Evolutionary conservation across 2,797 vertebrate species (phyloP), one percentile per base, ranked within the genome.

Genomic region (Aythya fuligula): DNA sequence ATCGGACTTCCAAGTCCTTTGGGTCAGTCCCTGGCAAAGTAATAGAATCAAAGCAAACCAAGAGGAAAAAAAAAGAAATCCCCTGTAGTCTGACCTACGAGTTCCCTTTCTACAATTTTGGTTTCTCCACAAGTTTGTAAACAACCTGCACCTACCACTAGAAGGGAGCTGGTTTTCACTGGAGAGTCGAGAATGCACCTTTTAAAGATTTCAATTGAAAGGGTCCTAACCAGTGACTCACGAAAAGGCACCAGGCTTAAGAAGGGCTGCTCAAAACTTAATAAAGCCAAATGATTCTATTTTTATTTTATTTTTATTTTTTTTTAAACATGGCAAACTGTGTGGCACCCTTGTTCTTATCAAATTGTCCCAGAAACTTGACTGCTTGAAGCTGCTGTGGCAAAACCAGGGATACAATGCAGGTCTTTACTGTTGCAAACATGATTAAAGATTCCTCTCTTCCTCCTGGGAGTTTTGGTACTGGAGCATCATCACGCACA

Each of bases 241-340:
- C 75, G 74, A 58, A 89, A 94, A 95, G 89, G 81, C 85, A 89
- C 72, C 79, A 81, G 89, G 80, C 19, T 89, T 45, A 91, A 87
- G 86, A 86, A 79, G 85, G 91, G 95, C 95, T 94, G 93, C 96
- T 96, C 61, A 94, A 94, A 94, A 95, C 86, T 54, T 47, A 51
- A 54, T 47, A 56, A 93, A 95, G 90, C 93, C 90, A 72, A 93
- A 92, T 94, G 66, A 72, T 58, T 77, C 43, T 43, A 43, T 43
- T 43, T 43, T 43, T 8, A 1, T 64, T 17, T n/a, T 22, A 1
- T 64, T 17, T n/a, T 22, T 69, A 70, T 69, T 85, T 61, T 62
- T 14, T 9, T 53, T 58, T 64, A 72, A 76, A 69, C 10, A 3
- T 28, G 73, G 78, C 27, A 81, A 85, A 72, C 71, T 43, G 15